phyloP scores from a whole-genome alignment of 1,140 invertebrate genomes.

The Trichonephila clavipes region DNA sequence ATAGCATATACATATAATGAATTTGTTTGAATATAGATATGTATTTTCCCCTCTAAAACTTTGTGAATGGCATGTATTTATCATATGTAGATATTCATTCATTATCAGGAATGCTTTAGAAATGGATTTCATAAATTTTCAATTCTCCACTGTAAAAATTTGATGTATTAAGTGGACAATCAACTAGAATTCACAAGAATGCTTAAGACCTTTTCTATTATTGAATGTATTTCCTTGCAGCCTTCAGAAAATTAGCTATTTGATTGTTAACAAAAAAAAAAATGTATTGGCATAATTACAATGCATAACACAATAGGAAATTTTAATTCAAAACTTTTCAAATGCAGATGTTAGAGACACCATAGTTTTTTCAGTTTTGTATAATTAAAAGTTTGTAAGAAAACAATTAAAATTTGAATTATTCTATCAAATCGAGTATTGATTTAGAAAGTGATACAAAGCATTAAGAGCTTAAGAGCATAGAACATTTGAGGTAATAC shows the following conservation, averaged over 20 bases:
- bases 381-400: not conserved
- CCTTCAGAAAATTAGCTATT: not conserved
- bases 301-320: not conserved
- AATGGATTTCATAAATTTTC: not conserved
- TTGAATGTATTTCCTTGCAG: not conserved
- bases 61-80: not conserved
- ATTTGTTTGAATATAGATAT: not conserved
- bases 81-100: slow-evolving; percentile 41
- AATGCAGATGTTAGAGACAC: not conserved
- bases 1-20: too few species aligned
- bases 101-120: not conserved
- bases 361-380: not conserved
- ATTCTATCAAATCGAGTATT: not conserved
- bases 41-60: not conserved
- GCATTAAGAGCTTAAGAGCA: slow-evolving; percentile 43
- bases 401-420: not conserved
- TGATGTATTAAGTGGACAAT: slow-evolving; percentile 55
- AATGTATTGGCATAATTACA: not conserved
- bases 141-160: slow-evolving; percentile 19
- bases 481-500: slow-evolving; percentile 33
- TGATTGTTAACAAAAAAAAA: not conserved
- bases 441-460: slow-evolving; percentile 9
- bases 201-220: not conserved
- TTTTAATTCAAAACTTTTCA: not conserved
- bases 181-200: slow-evolving; percentile 40